Evolutionary conservation across 2,797 vertebrate genomes (phyloP), one percentile per base, ranked within the genome.

Genomic region (Percopsis omiscomaycus): DNA sequence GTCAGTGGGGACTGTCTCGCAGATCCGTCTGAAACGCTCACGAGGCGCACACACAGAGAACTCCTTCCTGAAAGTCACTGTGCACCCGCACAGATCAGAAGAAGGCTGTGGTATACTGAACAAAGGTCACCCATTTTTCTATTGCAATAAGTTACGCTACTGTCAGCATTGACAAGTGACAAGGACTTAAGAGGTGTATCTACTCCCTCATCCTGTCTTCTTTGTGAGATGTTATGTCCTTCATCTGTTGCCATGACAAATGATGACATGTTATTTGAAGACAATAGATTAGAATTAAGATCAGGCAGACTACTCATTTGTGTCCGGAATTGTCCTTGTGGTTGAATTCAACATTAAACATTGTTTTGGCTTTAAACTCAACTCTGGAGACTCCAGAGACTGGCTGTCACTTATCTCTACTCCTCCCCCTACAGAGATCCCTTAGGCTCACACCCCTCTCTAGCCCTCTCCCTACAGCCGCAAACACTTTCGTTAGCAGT

Each of bases 51-150:
- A 74, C 66, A 61, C 30, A 16, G 13, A 56, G 47, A 30, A 59
- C 75, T 75, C 32, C 80, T 84, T 70, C 71, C 73, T 29, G 22
- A 49, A 0, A 67, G 70, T 81, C 53, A 61, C 55, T 66, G 6
- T 53, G 58, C 37, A 14, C 72, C 67, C 64, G 45, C 67, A 1
- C 74, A 12, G 56, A 73, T 64, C 45, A 6, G 12, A 68, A 49
- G 60, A 46, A 64, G 57, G 48, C 64, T 66, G n/a, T 44, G 57
- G 27, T 64, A 58, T 79, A 83, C 83, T 82, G 85, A 89, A 80
- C 68, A 37, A 9, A 37, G 32, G 32, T 37, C 32, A 37, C 32
- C 5, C 32, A 9, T 37, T 37, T 37, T 37, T 37, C 32, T 37
- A 37, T 9, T 37, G 4, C 2, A 37, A 37, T 37, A 37, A 37